Conservation (phyloP, 2,113 vertebrate species). For the Oceanodroma tethys region DNA sequence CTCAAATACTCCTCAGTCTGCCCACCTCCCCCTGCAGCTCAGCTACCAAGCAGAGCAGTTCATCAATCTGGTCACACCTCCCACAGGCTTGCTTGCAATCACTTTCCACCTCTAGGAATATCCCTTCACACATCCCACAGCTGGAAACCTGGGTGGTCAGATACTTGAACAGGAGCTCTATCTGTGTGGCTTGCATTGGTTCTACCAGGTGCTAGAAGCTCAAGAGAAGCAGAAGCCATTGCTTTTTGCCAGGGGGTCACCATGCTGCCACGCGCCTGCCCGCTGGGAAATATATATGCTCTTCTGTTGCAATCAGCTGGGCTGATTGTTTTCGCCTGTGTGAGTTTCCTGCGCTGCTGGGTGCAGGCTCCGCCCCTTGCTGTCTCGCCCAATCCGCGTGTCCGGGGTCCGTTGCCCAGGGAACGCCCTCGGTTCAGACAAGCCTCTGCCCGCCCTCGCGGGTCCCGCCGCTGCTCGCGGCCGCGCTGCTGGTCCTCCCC, state of each 20-base stretch:
- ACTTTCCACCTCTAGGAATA: too few relatives aligned
- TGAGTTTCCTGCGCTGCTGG: rapidly evolving
- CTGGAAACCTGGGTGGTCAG: too few relatives aligned
- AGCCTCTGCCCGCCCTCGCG: neutral
- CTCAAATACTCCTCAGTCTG: neutral
- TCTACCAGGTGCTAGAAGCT: too few relatives aligned
- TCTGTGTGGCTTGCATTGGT: too few relatives aligned
- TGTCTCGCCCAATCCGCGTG: rapidly evolving
- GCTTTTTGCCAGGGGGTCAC: neutral
- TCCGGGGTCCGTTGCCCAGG: too few relatives aligned
- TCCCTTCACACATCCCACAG: too few relatives aligned
- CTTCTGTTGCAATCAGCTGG: rapidly evolving
- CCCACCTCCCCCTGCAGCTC: neutral
- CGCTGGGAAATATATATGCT: neutral
- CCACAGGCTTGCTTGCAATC: too few relatives aligned
- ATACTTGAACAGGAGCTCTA: too few relatives aligned
- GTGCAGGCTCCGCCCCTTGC: neutral
- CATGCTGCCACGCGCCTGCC: rapidly evolving
- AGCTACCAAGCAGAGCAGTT: neutral
- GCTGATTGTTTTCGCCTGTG: neutral
- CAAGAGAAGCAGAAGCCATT: too few relatives aligned
- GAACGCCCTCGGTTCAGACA: rapidly evolving
- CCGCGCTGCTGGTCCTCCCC: neutral
- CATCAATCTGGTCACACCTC: too few relatives aligned
- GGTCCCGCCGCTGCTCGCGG: neutral